phyloP scores from a whole-genome alignment of 2,113 vertebrate genomes.

The Varanus komodoensis region DNA sequence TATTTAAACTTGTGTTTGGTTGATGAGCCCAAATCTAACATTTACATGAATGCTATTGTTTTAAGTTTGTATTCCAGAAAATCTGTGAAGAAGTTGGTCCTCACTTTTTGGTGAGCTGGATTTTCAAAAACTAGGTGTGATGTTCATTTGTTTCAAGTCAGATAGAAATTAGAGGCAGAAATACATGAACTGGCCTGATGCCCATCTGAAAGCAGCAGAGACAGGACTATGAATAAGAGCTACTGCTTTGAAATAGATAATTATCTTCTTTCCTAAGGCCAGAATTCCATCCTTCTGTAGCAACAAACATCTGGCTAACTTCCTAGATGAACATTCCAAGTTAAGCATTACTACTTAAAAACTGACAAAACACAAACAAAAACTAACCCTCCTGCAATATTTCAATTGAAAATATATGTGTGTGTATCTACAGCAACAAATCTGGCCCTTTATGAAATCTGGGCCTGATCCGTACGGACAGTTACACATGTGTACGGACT shows the following conservation, averaged over 20 bases:
- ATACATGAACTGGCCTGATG: not conserved
- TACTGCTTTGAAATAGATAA: constrained; percentile 17
- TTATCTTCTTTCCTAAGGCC: not conserved
- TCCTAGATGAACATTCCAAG: constrained; percentile 33
- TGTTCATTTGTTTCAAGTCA: constrained; percentile 25
- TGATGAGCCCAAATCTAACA: not conserved
- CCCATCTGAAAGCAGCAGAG: constrained; percentile 30
- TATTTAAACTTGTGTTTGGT: not conserved
- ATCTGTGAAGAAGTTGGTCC: not conserved
- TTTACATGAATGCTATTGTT: not conserved
- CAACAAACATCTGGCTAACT: not conserved
- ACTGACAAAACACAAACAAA: too few species aligned
- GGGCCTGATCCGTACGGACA: too few species aligned
- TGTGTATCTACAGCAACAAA: not conserved
- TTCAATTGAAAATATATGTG: not conserved
- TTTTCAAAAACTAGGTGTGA: constrained; percentile 8
- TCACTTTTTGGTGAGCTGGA: not conserved
- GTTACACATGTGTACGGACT: too few species aligned
- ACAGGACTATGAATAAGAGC: not conserved
- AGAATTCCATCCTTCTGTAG: constrained; percentile 7
- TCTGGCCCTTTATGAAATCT: not conserved
- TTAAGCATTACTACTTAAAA: constrained; percentile 2
- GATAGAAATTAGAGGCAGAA: constrained; percentile 23
- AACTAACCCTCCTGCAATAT: not conserved
- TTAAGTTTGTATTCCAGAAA: constrained; percentile 16